These are phyloP conservation scores for Tetragnatha versicolor DNA, from an alignment of 1,140 invertebrate genomes.

Conservation along the genomic window DNA sequence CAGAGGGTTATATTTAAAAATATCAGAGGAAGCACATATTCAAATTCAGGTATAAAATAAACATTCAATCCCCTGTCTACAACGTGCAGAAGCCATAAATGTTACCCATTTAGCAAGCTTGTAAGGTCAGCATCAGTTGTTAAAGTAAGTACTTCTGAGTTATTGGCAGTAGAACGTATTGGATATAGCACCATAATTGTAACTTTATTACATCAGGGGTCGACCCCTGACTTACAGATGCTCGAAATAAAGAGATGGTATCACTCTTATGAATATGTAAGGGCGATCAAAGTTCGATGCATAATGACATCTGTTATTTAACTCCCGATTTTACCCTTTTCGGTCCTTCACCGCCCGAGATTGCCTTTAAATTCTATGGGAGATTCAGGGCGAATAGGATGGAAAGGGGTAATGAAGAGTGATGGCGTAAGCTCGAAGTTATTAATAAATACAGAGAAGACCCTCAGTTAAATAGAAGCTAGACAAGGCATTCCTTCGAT, in stretches of 20 bases:
- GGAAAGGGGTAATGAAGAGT: conserved; percentile 50
- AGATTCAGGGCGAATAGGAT: no score
- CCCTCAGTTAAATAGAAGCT: conserved; percentile 22
- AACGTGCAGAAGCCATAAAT: no score
- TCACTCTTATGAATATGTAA: conserved; percentile 30
- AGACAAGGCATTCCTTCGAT: conserved; percentile 33
- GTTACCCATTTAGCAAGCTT: no score
- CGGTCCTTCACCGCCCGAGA: no score
- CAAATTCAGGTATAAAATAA: no score
- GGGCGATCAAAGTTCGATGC: conserved; percentile 27
- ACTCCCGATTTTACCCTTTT: conserved; percentile 19
- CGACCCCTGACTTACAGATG: background rate
- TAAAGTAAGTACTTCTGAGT: conserved; percentile 18
- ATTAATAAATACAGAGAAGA: conserved; percentile 27
- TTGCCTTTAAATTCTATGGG: no score
- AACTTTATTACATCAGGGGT: background rate
- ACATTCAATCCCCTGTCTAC: no score
- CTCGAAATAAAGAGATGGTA: conserved; percentile 37
- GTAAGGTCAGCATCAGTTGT: background rate
- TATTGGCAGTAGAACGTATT: background rate
- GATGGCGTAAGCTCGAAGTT: conserved; percentile 11
- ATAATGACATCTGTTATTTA: conserved; percentile 47
- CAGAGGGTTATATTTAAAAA: no score
- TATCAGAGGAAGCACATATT: no score
- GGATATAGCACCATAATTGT: background rate